Evolutionary conservation across 2,888 invertebrate genomes (phyloP).

Genomic region (Chelonus formosanus): DNA sequence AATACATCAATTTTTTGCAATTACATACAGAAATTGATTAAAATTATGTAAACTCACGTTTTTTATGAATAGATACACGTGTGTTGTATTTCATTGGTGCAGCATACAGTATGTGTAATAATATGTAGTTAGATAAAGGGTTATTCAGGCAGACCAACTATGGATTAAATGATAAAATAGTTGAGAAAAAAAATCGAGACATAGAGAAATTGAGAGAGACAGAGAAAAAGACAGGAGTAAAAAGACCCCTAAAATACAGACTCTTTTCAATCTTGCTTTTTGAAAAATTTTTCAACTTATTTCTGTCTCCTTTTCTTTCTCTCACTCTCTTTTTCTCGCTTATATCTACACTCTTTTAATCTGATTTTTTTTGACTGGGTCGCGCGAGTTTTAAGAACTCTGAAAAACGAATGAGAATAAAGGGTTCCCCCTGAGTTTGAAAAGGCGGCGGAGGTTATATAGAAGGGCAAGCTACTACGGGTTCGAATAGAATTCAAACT

Average conservation of each 20-base stretch:
- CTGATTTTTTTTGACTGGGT: conserved; percentile 34
- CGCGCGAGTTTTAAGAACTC: conserved; percentile 58
- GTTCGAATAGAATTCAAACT: conserved; percentile 29
- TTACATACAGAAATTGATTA: no score
- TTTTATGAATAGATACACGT: no score
- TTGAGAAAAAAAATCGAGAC: conserved; percentile 30
- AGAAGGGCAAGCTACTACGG: conserved; percentile 36
- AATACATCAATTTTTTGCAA: no score
- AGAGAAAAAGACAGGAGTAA: conserved; percentile 31
- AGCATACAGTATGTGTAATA: no score
- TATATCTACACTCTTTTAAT: conserved; percentile 20
- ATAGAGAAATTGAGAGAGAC: conserved; percentile 29
- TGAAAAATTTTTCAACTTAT: conserved; percentile 56
- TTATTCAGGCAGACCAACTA: no score
- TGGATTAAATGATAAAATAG: conserved; percentile 27
- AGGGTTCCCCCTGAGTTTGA: conserved; percentile 55
- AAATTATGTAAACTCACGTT: no score
- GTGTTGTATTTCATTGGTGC: no score
- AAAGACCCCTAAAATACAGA: conserved; percentile 54
- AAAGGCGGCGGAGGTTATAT: conserved; percentile 44
- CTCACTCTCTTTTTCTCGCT: conserved; percentile 40
- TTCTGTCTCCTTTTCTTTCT: conserved; percentile 29
- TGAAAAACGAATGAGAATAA: conserved; percentile 50
- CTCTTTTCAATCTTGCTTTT: conserved; percentile 63
- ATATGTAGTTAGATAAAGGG: no score